Base-by-base conservation (phyloP, 2,113 vertebrate species). In the Gulo gulo region DNA sequence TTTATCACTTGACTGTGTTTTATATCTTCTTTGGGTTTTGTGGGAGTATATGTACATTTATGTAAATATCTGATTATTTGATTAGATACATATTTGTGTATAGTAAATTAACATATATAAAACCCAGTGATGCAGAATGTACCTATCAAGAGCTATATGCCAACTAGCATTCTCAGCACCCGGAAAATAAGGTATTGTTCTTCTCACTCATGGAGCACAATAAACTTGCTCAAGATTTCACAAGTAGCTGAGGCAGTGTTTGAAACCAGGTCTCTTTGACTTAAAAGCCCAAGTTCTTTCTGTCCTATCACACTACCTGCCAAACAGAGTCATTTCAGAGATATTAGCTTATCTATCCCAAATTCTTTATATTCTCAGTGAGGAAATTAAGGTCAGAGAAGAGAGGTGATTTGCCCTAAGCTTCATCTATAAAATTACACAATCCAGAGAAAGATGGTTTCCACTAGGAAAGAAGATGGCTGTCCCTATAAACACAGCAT, bases 401-500 rank as follows among this genome's bases (percentile, higher is more conserved):
- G 31, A 21, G 26, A 74, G 73, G 34, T 24, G 7, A 42, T 79
- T 97, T 67, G 9, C 1, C 50, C 12, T 21, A 15, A 15, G 12
- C 20, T 88, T 90, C 24, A n/a, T 36, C 10, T 29, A 23, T 92
- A 63, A 29, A 65, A 18, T 29, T 65, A 42, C 13, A 29, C 63
- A 63, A 29, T n/a, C 94, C 88, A 61, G 36, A 98, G 96, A 79
- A 76, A 92, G 52, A 79, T 59, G 65, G 52, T 94, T 93, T 97
- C 74, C 74, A 94, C 89, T 55, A 24, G 84, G 82, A 34, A 95
- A 74, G 81, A 98, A 76, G 92, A 65, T 80, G 2, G 6, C 93
- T 96, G 95, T 36, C 96, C 92, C 95, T 97, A 83, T 96, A 97
- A 97, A 88, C 2, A 3, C 15, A 89, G 47, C 8, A 59, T 42